These are phyloP conservation scores for Atractosteus spatula DNA, from an alignment of 2,113 vertebrate species.

Conservation along the genomic window DNA sequence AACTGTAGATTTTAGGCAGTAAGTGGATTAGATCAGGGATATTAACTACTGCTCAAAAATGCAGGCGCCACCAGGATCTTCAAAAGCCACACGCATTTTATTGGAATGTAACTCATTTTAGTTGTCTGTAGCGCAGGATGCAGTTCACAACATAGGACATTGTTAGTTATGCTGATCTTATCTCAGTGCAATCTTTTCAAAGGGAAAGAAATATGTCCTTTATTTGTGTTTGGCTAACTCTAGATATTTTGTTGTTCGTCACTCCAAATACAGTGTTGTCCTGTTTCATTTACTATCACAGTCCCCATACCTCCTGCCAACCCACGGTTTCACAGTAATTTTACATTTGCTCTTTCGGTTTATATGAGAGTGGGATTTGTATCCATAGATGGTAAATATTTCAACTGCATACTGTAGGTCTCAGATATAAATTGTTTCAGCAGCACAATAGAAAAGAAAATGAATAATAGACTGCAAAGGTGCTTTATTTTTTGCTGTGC, in stretches of 20 bases:
- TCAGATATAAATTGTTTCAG: conserved; percentile 26
- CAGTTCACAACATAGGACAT: neutral
- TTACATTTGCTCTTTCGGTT: too few species aligned
- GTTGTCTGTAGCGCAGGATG: neutral
- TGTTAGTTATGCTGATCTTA: neutral
- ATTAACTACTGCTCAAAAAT: conserved; percentile 30
- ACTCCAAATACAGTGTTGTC: conserved; percentile 2
- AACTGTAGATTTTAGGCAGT: conserved; percentile 37
- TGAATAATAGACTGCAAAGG: conserved; percentile 20
- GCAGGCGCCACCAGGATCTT: conserved; percentile 33
- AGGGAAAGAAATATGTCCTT: neutral
- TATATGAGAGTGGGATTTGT: too few species aligned
- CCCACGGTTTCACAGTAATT: conserved; percentile 12
- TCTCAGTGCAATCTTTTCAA: neutral
- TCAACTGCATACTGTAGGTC: conserved; percentile 16
- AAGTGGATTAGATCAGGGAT: conserved; percentile 46
- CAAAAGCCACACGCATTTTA: conserved; percentile 18
- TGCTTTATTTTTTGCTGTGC: conserved; percentile 32
- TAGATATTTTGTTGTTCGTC: conserved; percentile 13
- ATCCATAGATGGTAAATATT: too few species aligned
- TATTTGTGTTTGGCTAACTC: too few species aligned
- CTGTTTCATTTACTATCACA: conserved; percentile 9
- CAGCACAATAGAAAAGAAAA: conserved; percentile 20
- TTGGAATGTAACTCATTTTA: conserved; percentile 1
- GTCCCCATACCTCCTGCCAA: conserved; percentile 20